Evolutionary conservation across 2,888 invertebrate genomes (phyloP).

Genomic region (Drosophila dives): DNA sequence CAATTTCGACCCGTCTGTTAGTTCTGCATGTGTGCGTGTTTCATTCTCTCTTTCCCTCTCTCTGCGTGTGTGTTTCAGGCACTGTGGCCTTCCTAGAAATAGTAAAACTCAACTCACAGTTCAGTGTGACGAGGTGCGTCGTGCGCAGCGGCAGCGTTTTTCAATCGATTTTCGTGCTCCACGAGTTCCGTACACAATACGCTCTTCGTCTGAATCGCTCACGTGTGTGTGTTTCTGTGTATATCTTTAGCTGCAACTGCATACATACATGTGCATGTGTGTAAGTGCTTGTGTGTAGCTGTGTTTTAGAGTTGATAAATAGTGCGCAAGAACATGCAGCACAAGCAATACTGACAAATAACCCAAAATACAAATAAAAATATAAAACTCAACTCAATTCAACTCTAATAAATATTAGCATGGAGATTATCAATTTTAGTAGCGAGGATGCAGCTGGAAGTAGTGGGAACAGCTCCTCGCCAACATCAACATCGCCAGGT

Average conservation of each 20-base stretch:
- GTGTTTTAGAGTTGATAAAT: constrained; percentile 9
- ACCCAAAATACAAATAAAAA: not conserved
- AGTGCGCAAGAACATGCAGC: constrained; percentile 25
- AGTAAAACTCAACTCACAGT: constrained; percentile 79
- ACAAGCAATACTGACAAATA: constrained; percentile 15
- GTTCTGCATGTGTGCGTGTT: not conserved
- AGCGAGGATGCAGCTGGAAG: constrained; percentile 20
- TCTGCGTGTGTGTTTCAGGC: constrained; percentile 14
- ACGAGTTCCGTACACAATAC: constrained; percentile 13
- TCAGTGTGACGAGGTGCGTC: constrained; percentile 82
- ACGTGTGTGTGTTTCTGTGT: constrained; percentile 10
- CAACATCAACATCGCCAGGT: constrained; percentile 25
- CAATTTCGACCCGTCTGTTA: constrained; percentile 51
- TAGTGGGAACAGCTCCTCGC: constrained; percentile 22
- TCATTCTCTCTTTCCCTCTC: not conserved
- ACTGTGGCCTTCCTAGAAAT: constrained; percentile 81
- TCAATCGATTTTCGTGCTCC: constrained; percentile 26
- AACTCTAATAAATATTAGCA: constrained; percentile 21
- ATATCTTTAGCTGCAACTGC: constrained; percentile 15
- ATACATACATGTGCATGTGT: constrained; percentile 1
- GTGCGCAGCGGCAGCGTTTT: constrained; percentile 81
- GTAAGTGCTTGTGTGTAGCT: not conserved
- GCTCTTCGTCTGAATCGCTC: constrained; percentile 6
- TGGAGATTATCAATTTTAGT: constrained; percentile 42
- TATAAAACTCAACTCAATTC: not conserved